Percentiles rank a stretch among this genome's conserved stretches.
These are phyloP conservation scores for Drosophila orosa DNA, from an alignment of 1,140 invertebrate species.

Conservation along the genomic window DNA sequence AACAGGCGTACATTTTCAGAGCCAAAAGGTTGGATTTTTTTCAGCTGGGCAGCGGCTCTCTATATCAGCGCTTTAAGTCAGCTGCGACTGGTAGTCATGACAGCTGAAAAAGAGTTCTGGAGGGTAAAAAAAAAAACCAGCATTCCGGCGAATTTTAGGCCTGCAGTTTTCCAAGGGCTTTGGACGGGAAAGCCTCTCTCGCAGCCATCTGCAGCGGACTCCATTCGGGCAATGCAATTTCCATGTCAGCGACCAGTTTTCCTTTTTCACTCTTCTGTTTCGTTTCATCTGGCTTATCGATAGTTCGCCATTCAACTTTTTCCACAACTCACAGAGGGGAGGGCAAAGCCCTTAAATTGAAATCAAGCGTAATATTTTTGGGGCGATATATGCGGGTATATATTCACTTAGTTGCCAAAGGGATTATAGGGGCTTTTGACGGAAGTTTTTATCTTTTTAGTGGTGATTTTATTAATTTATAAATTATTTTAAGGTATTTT, in stretches of 20 bases:
- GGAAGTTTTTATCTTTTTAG: background rate
- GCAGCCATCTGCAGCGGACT: slow-evolving; percentile 7
- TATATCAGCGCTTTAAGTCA: slow-evolving; percentile 24
- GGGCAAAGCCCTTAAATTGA: slow-evolving; percentile 3
- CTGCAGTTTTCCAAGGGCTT: slow-evolving; percentile 15
- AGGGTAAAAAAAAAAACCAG: slow-evolving; percentile 1
- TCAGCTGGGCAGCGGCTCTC: background rate
- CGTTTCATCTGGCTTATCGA: slow-evolving; percentile 42
- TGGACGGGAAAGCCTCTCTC: slow-evolving; percentile 22
- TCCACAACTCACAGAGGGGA: slow-evolving; percentile 3
- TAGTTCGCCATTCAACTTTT: slow-evolving; percentile 19
- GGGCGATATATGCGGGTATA: no score
- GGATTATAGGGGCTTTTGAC: background rate
- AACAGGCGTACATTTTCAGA: background rate
- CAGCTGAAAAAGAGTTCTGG: slow-evolving; percentile 8
- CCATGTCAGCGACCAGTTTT: slow-evolving; percentile 31
- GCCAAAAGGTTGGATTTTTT: slow-evolving; percentile 8
- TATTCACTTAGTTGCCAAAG: background rate
- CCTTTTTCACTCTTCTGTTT: slow-evolving; percentile 13
- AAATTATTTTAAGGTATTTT: background rate
- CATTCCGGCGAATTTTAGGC: slow-evolving; percentile 20
- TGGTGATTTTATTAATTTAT: no score
- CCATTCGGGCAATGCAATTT: slow-evolving; percentile 41
- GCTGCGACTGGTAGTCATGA: background rate
- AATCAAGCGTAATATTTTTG: slow-evolving; percentile 4